Conservation (phyloP, 2,113 vertebrate genomes). For the Centropus unirufus region DNA sequence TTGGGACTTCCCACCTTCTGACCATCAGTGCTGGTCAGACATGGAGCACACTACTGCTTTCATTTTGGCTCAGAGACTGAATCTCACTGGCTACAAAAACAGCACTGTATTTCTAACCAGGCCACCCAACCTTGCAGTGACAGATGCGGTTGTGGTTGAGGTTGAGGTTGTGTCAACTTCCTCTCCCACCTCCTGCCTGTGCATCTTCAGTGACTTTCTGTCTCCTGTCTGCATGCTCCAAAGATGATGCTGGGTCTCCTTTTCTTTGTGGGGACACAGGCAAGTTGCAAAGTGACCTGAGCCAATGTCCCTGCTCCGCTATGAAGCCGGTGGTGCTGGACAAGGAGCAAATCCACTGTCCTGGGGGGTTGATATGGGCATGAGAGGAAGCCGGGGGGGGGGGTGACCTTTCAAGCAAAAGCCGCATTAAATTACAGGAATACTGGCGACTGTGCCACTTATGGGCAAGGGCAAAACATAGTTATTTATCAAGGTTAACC, state of each 20-base stretch:
- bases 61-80: background rate
- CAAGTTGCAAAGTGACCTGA: background rate
- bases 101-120: background rate
- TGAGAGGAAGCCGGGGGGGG: background rate
- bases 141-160: background rate
- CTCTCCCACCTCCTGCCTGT: background rate
- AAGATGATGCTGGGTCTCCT: background rate
- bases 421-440: background rate
- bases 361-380: rapidly evolving
- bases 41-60: rapidly evolving
- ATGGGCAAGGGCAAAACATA: background rate
- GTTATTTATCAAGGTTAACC: constrained; percentile 50
- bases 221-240: background rate
- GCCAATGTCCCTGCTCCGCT: rapidly evolving
- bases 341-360: background rate
- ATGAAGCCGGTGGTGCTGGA: background rate
- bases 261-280: background rate
- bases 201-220: background rate
- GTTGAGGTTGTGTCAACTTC: background rate
- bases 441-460: background rate
- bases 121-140: background rate
- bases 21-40: background rate
- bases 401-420: background rate
- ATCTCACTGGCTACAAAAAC: background rate
- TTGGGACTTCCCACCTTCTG: background rate